These are phyloP conservation scores for Falco rusticolus DNA, from an alignment of 2,797 vertebrate genomes.

Conservation along the genomic window DNA sequence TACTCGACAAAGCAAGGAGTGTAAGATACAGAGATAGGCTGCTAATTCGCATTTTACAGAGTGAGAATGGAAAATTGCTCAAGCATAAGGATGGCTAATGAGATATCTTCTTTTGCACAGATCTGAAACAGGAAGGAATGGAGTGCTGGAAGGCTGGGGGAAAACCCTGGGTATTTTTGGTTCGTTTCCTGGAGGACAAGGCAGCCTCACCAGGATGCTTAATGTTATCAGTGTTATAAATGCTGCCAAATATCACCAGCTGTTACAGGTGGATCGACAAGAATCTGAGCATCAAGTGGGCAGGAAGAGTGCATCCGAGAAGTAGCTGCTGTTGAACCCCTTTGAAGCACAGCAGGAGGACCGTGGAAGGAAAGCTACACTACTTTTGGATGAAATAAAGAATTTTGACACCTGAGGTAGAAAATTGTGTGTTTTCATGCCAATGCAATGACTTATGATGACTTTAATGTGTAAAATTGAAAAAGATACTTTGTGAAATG, in stretches of 20 bases:
- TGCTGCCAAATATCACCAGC: neutral
- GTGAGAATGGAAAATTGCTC: neutral
- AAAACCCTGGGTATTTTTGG: neutral
- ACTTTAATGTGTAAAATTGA: neutral
- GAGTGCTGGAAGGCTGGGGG: neutral
- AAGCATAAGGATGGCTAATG: neutral
- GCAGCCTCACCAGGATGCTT: neutral
- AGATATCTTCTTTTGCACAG: neutral
- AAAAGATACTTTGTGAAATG: neutral
- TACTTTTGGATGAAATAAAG: neutral
- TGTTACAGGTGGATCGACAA: neutral
- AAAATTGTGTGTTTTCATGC: neutral
- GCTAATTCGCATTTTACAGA: neutral
- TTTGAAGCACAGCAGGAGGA: neutral
- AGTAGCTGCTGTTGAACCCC: fast-evolving
- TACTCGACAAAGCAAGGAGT: neutral
- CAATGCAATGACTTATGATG: fast-evolving
- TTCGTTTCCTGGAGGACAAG: neutral
- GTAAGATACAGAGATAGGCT: neutral
- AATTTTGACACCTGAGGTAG: neutral
- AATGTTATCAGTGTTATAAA: neutral
- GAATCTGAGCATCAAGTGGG: neutral
- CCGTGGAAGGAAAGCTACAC: neutral
- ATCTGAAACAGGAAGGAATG: neutral
- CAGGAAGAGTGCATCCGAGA: neutral